phyloP scores from a whole-genome alignment of 2,888 invertebrate genomes.

The Napeogenes sylphis region DNA sequence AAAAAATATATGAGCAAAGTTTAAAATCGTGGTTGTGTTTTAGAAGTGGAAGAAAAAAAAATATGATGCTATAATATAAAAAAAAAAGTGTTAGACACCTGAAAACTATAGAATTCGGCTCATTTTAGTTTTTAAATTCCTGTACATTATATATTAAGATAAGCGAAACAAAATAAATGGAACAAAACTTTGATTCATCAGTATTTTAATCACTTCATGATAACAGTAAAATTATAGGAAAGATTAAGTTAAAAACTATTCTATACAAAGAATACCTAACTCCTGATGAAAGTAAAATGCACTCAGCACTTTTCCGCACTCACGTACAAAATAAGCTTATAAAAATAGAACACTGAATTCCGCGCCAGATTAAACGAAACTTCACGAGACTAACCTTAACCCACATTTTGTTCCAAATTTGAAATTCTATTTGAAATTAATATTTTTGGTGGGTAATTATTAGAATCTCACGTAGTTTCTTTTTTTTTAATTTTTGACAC shows the following conservation, averaged over 20 bases:
- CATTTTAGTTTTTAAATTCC: no score
- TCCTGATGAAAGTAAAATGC: slow-evolving; percentile 7
- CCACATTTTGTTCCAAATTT: slow-evolving; percentile 34
- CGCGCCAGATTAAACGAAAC: slow-evolving; percentile 23
- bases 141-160: no score
- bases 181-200: no score
- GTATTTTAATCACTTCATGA: no score
- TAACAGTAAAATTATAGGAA: no score
- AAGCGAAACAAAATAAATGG: no score
- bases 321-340: slow-evolving; percentile 17
- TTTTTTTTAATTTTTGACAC: slow-evolving; percentile 44
- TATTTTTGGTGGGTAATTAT: not conserved
- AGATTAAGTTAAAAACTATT: not conserved
- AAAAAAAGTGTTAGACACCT: no score
- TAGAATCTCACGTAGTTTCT: slow-evolving; percentile 1
- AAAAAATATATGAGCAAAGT: no score
- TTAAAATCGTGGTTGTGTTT: no score
- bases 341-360: slow-evolving; percentile 28
- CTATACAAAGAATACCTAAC: not conserved
- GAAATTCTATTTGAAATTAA: slow-evolving; percentile 19
- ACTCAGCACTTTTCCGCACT: slow-evolving; percentile 12
- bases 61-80: no score
- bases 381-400: slow-evolving; percentile 30
- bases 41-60: no score
- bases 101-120: no score